Base-by-base conservation (phyloP, 2,113 vertebrate genomes). In the Alces alces region DNA sequence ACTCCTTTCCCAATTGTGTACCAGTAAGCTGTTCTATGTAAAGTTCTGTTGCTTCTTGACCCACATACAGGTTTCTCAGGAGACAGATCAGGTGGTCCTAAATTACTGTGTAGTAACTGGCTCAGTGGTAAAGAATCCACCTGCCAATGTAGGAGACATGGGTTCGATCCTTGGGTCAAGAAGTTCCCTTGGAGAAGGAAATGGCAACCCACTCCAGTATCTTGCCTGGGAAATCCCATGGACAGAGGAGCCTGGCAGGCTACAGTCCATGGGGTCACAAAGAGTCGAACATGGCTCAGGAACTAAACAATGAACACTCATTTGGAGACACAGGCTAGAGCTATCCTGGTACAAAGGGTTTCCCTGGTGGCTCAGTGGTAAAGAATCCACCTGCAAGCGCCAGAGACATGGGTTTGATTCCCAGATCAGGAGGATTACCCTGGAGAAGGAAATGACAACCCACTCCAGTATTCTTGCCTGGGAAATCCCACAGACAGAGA, bases 401-500 rank as follows among this genome's bases (percentile, higher is more conserved):
- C 2, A 27, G 70, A 23, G 70, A 43, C 70, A 43, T 27, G 36
- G 39, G 70, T 43, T 76, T 25, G 36, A 76, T 25, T 27, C 23
- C 23, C 5, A 13, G 23, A 6, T 70, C 64, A 36, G 17, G 64
- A 36, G 21, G 64, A 70, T 21, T 21, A 11, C 64, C n/a, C 17
- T 70, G 64, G 21, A 73, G 66, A 73, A 73, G 66, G 66, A 73
- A 39, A 73, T 73, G 36, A 39, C 66, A 73, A 25, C 21, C 66
- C 66, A 39, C 11, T 39, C 66, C 36, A 73, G 36, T 73, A 39
- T 3, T 36, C 66, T 73, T 39, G 36, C 36, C 66, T 73, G 36
- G 66, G 21, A 39, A 73, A 39, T 25, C 11, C 66, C 11, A 39
- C 0, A 1, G 66, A 23, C 2, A 25, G 66, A 73, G 66, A 13